Conservation (phyloP, 2,113 vertebrate genomes). For the Xerus inauris region DNA sequence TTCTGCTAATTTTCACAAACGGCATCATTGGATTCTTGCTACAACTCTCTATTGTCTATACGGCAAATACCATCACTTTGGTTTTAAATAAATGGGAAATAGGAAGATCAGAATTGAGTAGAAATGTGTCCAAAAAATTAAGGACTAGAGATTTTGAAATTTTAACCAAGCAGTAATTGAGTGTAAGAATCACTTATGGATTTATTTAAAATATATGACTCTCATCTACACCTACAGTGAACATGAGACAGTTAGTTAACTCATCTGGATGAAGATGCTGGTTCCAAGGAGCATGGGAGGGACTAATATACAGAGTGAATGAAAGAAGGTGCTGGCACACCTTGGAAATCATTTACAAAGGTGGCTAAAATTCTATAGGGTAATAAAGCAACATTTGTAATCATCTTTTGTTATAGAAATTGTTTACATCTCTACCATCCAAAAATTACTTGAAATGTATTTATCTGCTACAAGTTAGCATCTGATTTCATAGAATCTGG, state of each 20-base stretch:
- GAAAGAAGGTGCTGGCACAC: background rate
- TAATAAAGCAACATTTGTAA: background rate
- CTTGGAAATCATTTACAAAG: background rate
- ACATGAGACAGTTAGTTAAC: background rate
- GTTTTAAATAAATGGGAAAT: slow-evolving; percentile 33
- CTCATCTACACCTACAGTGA: background rate
- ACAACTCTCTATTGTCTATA: background rate
- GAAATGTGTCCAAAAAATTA: background rate
- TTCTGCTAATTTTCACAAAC: background rate
- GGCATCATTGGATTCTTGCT: background rate
- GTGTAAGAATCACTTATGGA: background rate
- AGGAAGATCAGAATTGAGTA: background rate
- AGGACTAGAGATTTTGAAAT: background rate
- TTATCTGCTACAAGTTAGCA: background rate
- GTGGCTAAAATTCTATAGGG: background rate
- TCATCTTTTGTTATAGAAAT: background rate
- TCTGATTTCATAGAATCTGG: background rate
- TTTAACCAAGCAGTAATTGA: slow-evolving; percentile 17
- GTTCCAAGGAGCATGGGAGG: background rate
- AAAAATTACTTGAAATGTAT: slow-evolving; percentile 41
- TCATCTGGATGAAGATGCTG: background rate
- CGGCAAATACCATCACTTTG: background rate
- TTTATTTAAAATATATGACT: background rate
- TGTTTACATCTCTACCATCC: background rate
- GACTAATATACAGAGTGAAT: background rate